These are phyloP conservation scores for Montipora capitata DNA, from an alignment of 92 coral and sea anemone genomes.

Conservation along the genomic window DNA sequence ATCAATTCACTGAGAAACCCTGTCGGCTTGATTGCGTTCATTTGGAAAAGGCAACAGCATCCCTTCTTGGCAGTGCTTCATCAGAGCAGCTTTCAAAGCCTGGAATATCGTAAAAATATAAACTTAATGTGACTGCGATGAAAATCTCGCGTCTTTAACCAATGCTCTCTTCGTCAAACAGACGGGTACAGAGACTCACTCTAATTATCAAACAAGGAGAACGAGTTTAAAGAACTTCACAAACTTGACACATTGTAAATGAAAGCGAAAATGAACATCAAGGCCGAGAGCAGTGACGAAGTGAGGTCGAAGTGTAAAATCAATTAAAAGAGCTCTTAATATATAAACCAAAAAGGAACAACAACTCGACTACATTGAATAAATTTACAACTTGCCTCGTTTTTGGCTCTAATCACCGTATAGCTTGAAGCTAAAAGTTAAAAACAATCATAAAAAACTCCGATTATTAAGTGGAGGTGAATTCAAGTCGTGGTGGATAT, in stretches of 20 bases:
- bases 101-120: slow-evolving; percentile 28
- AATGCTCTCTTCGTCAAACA: not conserved
- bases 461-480: too few relatives aligned
- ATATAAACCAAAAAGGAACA: too few relatives aligned
- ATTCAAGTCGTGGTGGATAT: too few relatives aligned
- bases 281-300: not conserved
- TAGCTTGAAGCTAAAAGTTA: slow-evolving; percentile 84
- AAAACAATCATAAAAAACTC: not conserved
- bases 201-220: not conserved
- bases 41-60: slow-evolving; percentile 41
- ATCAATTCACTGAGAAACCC: slow-evolving; percentile 1
- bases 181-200: not conserved
- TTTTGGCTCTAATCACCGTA: slow-evolving; percentile 79
- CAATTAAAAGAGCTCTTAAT: too few relatives aligned
- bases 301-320: not conserved
- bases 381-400: slow-evolving; percentile 70
- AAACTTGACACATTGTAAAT: not conserved
- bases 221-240: not conserved
- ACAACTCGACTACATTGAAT: not conserved
- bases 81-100: slow-evolving; percentile 89
- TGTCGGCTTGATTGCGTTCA: slow-evolving; percentile 22
- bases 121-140: not conserved
- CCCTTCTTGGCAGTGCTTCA: slow-evolving; percentile 75
- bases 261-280: not conserved
- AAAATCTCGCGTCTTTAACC: not conserved